phyloP scores from a whole-genome alignment of 2,888 invertebrate species.

The Ormyrus thymus region DNA sequence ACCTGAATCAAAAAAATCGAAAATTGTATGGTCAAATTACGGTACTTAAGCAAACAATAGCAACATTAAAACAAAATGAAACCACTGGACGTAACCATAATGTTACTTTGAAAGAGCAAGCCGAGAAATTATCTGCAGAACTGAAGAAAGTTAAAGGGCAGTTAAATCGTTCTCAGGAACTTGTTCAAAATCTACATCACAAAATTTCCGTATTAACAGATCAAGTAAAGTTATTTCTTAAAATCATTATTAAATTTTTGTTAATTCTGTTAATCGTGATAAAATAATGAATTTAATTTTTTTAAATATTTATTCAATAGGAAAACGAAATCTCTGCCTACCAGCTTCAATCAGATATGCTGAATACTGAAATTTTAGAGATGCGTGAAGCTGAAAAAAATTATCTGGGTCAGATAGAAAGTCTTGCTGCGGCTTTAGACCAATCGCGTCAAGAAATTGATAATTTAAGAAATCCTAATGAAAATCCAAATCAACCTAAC shows the following conservation, averaged over 20 bases:
- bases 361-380: neutral
- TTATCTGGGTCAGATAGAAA: constrained; percentile 11
- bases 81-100: neutral
- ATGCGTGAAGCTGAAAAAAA: neutral
- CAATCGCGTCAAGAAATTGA: neutral
- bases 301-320: neutral
- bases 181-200: too few species aligned
- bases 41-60: neutral
- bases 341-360: constrained; percentile 3
- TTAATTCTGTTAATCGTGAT: neutral
- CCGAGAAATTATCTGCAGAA: neutral
- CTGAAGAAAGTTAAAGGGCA: neutral
- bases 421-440: neutral
- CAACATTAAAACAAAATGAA: neutral
- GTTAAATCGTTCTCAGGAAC: too few species aligned
- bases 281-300: neutral
- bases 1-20: neutral
- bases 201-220: neutral
- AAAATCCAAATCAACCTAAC: too few species aligned
- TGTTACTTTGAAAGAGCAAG: neutral
- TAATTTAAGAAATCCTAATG: neutral
- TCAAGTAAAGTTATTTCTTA: neutral
- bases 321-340: constrained; percentile 4
- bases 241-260: neutral
- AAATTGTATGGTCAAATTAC: neutral